Percentiles rank a stretch among this genome's conserved stretches.
These are phyloP conservation scores for Brachypterus glaber DNA, from an alignment of 2,888 invertebrate genomes.

Conservation along the genomic window DNA sequence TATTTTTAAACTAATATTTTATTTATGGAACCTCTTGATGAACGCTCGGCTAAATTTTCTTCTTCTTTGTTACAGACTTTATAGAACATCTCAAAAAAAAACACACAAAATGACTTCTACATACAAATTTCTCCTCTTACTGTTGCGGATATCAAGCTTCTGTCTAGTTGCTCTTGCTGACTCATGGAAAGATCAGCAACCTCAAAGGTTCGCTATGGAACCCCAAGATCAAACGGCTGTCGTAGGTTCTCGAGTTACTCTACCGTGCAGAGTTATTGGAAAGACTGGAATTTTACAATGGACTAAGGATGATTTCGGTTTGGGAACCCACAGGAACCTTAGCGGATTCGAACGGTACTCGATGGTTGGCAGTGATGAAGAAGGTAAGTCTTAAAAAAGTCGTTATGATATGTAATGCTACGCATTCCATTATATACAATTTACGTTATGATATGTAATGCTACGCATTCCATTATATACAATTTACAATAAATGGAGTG, in stretches of 20 bases:
- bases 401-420: no score
- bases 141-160: constrained; percentile 30
- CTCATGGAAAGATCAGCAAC: constrained; percentile 40
- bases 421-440: no score
- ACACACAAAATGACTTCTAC: constrained; percentile 36
- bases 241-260: constrained; percentile 76
- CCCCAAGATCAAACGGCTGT: constrained; percentile 87
- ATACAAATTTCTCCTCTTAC: constrained; percentile 36
- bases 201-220: constrained; percentile 85
- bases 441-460: no score
- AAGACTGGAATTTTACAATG: constrained; percentile 88
- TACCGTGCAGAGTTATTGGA: constrained; percentile 83
- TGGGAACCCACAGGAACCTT: constrained; percentile 82
- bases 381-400: constrained; percentile 59
- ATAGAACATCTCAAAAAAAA: constrained; percentile 11
- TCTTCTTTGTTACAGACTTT: constrained; percentile 22
- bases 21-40: no score
- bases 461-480: no score
- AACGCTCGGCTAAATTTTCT: no score
- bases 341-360: constrained; percentile 88
- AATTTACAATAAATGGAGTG: no score
- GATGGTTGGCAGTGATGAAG: constrained; percentile 93
- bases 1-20: no score
- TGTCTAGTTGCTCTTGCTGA: constrained; percentile 16
- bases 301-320: constrained; percentile 94